phyloP scores from a whole-genome alignment of 2,113 vertebrate genomes.

The Sapayoa aenigma region DNA sequence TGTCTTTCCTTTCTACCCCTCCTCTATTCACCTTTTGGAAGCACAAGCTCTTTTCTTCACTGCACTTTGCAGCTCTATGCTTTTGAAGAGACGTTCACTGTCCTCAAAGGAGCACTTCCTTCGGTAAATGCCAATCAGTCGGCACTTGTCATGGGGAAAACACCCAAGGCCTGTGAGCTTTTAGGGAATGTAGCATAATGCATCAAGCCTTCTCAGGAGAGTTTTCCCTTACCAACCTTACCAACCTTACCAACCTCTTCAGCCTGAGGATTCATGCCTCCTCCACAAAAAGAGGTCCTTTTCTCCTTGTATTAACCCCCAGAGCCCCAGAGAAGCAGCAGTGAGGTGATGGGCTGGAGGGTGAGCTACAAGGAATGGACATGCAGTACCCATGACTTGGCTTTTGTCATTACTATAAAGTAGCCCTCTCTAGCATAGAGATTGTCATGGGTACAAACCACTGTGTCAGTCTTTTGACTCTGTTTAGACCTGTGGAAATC shows the following conservation, averaged over 20 bases:
- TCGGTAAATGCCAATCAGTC: not conserved
- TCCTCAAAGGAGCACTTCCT: not conserved
- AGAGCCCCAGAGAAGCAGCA: not conserved
- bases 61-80: not conserved
- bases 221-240: not conserved
- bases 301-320: not conserved
- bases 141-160: not conserved
- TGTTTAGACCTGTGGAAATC: not conserved
- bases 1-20: not conserved
- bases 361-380: not conserved
- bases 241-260: not conserved
- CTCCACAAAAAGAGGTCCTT: not conserved
- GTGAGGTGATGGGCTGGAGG: fast-evolving
- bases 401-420: not conserved
- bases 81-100: not conserved
- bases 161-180: not conserved
- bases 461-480: not conserved
- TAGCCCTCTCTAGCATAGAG: not conserved
- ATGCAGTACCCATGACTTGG: not conserved
- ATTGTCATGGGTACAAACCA: not conserved
- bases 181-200: not conserved
- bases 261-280: not conserved
- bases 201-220: not conserved
- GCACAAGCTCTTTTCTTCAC: not conserved
- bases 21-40: not conserved